Evolutionary conservation across 30 jellyfish, hydroid and myxozoan genomes (phyloP).

Genomic region (Pelagia noctiluca): DNA sequence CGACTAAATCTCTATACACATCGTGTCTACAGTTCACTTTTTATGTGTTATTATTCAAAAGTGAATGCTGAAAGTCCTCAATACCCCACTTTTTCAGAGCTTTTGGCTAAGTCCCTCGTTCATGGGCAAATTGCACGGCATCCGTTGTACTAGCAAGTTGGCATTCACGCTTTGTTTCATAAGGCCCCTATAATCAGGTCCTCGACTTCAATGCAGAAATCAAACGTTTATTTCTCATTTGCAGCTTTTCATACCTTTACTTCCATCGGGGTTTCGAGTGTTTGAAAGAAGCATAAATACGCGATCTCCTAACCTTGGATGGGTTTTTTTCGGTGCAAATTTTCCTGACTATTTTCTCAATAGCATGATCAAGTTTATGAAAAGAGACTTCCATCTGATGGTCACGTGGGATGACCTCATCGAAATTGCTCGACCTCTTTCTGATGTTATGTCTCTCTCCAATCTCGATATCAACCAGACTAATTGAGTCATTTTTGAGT

Average conservation of each 20-base stretch:
- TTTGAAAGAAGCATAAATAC: constrained; percentile 45
- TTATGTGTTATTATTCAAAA: no score
- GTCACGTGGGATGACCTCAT: constrained; percentile 78
- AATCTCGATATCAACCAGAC: constrained; percentile 93
- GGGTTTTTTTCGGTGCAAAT: constrained; percentile 78
- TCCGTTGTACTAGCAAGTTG: no score
- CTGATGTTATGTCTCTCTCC: constrained; percentile 81
- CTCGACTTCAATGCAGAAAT: no score
- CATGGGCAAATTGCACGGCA: no score
- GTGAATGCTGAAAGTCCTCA: no score
- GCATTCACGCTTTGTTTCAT: no score
- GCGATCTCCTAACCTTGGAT: constrained; percentile 52
- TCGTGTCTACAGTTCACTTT: no score
- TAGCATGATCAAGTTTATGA: constrained; percentile 81
- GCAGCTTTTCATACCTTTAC: constrained; percentile 24
- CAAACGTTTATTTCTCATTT: no score
- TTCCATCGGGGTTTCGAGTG: constrained; percentile 28
- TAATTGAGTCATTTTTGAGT: constrained; percentile 84
- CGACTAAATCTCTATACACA: no score
- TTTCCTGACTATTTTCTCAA: constrained; percentile 79
- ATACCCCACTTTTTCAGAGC: no score
- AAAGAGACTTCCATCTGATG: constrained; percentile 95
- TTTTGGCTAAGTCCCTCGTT: no score
- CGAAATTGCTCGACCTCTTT: constrained; percentile 55
- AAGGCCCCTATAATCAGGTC: no score